Evolutionary conservation across 2,888 invertebrate genomes (phyloP).

Genomic region (Drosophila siamana): DNA sequence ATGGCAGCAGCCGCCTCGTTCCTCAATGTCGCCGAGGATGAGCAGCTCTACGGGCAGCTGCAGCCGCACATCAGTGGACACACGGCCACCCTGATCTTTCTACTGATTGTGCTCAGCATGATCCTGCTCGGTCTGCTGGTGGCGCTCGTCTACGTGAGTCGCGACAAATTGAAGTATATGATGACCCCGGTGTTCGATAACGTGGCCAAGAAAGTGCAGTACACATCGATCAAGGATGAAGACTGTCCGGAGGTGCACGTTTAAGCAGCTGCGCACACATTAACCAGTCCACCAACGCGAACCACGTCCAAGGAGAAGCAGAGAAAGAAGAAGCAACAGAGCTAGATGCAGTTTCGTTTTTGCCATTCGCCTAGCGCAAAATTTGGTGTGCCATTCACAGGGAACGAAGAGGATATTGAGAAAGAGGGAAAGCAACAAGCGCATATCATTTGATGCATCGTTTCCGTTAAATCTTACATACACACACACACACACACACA

Average conservation of each 20-base stretch:
- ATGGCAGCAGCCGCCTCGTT: slow-evolving; percentile 80
- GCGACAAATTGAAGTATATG: slow-evolving; percentile 87
- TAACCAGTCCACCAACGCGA: not conserved
- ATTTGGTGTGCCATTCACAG: slow-evolving; percentile 68
- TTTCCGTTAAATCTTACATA: slow-evolving; percentile 38
- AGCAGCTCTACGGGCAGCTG: slow-evolving; percentile 70
- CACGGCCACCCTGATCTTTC: slow-evolving; percentile 85
- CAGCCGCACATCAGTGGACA: slow-evolving; percentile 79
- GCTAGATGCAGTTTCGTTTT: slow-evolving; percentile 47
- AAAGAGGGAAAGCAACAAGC: slow-evolving; percentile 20
- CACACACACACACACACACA: slow-evolving; percentile 17
- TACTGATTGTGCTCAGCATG: slow-evolving; percentile 87
- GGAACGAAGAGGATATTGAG: slow-evolving; percentile 24
- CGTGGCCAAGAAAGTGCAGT: slow-evolving; percentile 90
- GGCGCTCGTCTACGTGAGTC: slow-evolving; percentile 88
- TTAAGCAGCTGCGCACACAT: slow-evolving; percentile 56
- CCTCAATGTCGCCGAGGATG: slow-evolving; percentile 72
- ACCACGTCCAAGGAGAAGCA: slow-evolving; percentile 40
- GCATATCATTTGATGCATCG: slow-evolving; percentile 49
- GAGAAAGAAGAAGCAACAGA: not conserved
- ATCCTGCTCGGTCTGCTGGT: slow-evolving; percentile 87
- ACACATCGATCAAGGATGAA: slow-evolving; percentile 89
- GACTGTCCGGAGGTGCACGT: slow-evolving; percentile 86
- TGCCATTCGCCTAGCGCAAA: slow-evolving; percentile 75
- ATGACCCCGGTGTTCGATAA: slow-evolving; percentile 88